Base-by-base conservation (phyloP, 2,888 invertebrate species). In the Caenorhabditis sp. region DNA sequence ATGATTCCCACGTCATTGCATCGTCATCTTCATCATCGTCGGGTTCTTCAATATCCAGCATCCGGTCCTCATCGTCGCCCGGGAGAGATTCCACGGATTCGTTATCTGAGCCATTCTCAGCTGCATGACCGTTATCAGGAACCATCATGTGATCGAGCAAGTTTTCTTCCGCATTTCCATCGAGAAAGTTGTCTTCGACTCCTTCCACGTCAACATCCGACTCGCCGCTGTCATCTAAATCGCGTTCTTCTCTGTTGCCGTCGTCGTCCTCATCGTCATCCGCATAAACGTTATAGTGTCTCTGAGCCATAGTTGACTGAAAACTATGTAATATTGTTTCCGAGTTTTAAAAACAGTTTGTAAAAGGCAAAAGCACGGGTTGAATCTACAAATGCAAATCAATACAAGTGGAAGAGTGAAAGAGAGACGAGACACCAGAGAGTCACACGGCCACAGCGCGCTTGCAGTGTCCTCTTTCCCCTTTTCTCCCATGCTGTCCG, bases 1-100 rank as follows among this genome's bases (percentile, higher is more conserved):
- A 2, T 3, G 69, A 55, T 20, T 78, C 78, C 78, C 78, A 78
- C 6, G 78, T 78, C 70, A 69, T 35, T 6, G 62, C 70, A 51
- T 77, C 74, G 13, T 58, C 58, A 0, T 53, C 65, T 18, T 65
- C 64, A 28, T 32, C 74, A 8, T 24, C 51, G 24, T 20, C 8
- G 4, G 50, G 50, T 6, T 20, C 40, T 6, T 32, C 32, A 6
- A 32, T 9, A 40, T 40, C 40, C 9, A 40, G 2, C 40, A 40
- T 40, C 40, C 6, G 47, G 3, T 58, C 50, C 26, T 24, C 65
- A 1, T 50, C 53, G 11, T 65, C 24, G 11, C 51, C 51, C 11
- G 22, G 1, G 1, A n/a, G 53, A 6, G 53, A 53, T 2, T 24
- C 35, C 8, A 22, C 15, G 9, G 40, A 20, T 50, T 35, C 64